Percentiles rank a stretch among this genome's conserved stretches.
Evolutionary conservation across 2,797 vertebrate genomes (phyloP).

Genomic region (Avahi laniger): DNA sequence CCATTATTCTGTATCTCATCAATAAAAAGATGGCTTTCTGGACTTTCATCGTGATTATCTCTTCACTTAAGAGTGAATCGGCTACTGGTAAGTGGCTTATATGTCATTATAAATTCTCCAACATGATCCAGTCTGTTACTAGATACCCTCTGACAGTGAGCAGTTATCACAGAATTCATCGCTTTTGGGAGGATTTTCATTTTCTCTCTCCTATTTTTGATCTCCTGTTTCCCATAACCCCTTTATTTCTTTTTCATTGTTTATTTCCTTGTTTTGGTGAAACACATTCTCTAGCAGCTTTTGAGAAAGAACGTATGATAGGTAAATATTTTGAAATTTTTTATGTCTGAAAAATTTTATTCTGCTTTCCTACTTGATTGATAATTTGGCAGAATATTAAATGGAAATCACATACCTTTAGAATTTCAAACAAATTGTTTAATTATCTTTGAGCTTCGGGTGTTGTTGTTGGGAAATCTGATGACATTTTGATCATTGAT

Average conservation of each 20-base stretch:
- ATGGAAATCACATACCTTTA: background rate
- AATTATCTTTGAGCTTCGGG: background rate
- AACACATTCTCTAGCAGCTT: background rate
- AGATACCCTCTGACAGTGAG: background rate
- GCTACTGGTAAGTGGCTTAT: background rate
- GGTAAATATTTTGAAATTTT: background rate
- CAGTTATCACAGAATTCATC: background rate
- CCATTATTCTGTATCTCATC: background rate
- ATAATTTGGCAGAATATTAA: slow-evolving; percentile 7
- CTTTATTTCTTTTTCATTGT: background rate
- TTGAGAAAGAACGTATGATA: background rate
- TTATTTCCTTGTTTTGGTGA: background rate
- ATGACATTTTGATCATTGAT: background rate
- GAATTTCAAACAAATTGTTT: background rate
- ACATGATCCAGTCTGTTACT: background rate
- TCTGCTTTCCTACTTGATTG: background rate
- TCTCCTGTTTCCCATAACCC: background rate
- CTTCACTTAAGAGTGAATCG: background rate
- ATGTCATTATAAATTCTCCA: background rate
- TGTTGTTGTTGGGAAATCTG: background rate
- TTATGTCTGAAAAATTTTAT: background rate
- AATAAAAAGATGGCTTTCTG: background rate
- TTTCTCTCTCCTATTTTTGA: background rate
- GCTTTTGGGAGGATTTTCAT: background rate
- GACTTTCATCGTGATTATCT: background rate